Evolutionary conservation across 2,113 vertebrate species (phyloP), one percentile per base, ranked within the genome.

Genomic region (Narcine bancroftii): DNA sequence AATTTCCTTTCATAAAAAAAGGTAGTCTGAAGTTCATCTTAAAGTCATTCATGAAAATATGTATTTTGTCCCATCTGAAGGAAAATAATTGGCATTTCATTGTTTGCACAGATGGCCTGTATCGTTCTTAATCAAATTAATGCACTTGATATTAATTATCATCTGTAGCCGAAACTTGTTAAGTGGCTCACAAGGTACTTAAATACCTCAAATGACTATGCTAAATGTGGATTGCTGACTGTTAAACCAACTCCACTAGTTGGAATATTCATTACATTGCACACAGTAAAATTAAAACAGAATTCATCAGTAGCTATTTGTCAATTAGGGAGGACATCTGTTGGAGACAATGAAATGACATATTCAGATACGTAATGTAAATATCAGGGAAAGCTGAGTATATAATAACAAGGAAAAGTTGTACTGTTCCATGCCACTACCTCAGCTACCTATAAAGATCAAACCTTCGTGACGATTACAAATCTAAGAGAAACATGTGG

Each of bases 371-470:
- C 53, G 47, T 11, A 45, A 81, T 7, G 21, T 63, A 15, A n/a
- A 87, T 60, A 53, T 85, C n/a, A 50, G 50, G 79, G 63, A 92
- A 79, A 92, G 65, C 26, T 66, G 75, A 47, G 63, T 76, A 63
- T 63, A 39, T 92, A 93, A 85, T 92, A 29, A 93, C 75, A 92
- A 92, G 89, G 87, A 75, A 87, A 92, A 92, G 72, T 81, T 92
- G 39, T 42, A 66, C 53, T n/a, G 75, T 63, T 36, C 66, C 56
- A 63, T 24, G 63, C 77, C 39, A 92, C 47, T 92, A 92, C 36
- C 60, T 45, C 63, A 36, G 9, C 81, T 45, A 79, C 73, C 26
- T 13, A 60, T 39, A 79, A n/a, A 79, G 53, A 53, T 92, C 81
- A 63, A 53, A 60, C 53, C 19, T 60, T n/a, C 60, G 81, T 33